Conservation (phyloP, 2,888 invertebrate genomes). For the Seladonia tumulorum region DNA sequence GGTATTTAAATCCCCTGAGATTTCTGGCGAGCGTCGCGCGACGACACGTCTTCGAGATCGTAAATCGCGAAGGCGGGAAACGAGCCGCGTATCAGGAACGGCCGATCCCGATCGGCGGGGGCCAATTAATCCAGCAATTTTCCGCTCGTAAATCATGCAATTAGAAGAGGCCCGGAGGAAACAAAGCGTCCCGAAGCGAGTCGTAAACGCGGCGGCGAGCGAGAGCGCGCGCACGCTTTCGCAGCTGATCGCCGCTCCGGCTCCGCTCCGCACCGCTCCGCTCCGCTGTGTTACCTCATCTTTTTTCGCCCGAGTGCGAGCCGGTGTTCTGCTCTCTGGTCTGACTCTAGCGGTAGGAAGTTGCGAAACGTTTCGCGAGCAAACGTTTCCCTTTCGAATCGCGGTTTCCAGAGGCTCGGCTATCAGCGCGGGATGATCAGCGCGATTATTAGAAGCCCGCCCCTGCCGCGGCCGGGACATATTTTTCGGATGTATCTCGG, state of each 20-base stretch:
- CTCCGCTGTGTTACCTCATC: background rate
- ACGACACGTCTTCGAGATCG: background rate
- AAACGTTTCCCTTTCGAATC: constrained; percentile 14
- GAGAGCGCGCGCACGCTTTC: background rate
- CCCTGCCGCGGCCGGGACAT: constrained; percentile 12
- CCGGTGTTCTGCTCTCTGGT: background rate
- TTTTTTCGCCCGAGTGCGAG: constrained; percentile 7
- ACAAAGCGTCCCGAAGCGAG: background rate
- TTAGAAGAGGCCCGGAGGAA: background rate
- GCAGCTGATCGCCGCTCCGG: constrained; percentile 1
- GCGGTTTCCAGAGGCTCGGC: background rate
- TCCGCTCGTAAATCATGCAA: constrained; percentile 22
- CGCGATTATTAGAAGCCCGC: constrained; percentile 38
- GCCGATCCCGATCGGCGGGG: constrained; percentile 10
- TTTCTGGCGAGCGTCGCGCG: background rate
- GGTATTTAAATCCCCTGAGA: background rate
- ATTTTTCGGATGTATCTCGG: constrained; percentile 18
- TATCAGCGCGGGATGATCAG: constrained; percentile 25
- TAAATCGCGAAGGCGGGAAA: background rate
- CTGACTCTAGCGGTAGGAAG: background rate
- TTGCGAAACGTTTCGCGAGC: constrained; percentile 27
- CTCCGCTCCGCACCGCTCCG: too few species aligned
- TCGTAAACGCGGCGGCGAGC: background rate
- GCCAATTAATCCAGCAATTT: constrained; percentile 47
- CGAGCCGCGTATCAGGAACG: background rate